These are phyloP conservation scores for Zalophus californianus DNA, from an alignment of 2,797 vertebrate genomes.

Conservation along the genomic window DNA sequence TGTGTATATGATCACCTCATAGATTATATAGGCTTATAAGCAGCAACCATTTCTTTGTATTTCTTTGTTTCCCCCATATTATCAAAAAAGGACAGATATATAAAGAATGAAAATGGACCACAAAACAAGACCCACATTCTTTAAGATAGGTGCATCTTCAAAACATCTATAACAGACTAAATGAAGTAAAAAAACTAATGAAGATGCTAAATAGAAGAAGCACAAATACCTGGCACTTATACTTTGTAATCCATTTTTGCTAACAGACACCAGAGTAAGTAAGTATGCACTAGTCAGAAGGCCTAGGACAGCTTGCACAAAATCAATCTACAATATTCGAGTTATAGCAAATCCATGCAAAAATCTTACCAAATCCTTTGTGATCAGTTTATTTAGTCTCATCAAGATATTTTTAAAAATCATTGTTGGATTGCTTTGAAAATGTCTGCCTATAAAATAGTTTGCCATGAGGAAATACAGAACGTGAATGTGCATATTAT, in stretches of 20 bases:
- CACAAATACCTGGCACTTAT: background rate
- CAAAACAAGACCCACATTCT: background rate
- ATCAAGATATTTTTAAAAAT: background rate
- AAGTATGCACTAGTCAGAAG: background rate
- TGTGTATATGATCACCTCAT: background rate
- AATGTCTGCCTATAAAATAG: background rate
- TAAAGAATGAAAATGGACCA: background rate
- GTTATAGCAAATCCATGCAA: background rate
- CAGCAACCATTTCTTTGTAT: background rate
- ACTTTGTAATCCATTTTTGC: background rate
- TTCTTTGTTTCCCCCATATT: background rate
- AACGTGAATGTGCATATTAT: background rate
- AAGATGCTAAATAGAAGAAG: background rate
- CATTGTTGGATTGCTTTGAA: background rate
- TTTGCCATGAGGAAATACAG: background rate
- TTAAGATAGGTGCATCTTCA: background rate
- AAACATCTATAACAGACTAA: background rate
- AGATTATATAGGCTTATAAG: background rate
- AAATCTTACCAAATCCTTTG: background rate
- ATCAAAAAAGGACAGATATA: background rate
- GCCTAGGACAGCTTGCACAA: background rate
- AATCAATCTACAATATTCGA: slow-evolving; percentile 25
- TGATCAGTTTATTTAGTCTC: background rate
- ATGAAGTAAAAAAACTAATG: background rate
- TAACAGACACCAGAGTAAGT: background rate